Conservation (phyloP, 1,140 invertebrate species). For the Asobara japonica region DNA sequence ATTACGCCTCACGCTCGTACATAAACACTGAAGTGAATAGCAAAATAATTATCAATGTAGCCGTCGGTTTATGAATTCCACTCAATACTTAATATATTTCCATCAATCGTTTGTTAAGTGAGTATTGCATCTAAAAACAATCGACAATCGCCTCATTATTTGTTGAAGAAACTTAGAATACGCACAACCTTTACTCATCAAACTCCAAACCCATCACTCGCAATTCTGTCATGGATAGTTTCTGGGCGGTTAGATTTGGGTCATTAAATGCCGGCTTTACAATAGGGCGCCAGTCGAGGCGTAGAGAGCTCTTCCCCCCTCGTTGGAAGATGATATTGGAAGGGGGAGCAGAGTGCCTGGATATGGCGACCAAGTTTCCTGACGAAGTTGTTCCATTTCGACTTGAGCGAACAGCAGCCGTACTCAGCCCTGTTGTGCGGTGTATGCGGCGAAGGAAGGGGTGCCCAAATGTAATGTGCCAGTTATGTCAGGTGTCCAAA, state of each 20-base stretch:
- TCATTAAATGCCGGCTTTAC: constrained; percentile 1
- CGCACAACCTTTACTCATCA: neutral
- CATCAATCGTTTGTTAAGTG: too few relatives aligned
- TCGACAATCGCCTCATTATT: neutral
- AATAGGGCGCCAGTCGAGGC: neutral
- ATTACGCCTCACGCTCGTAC: too few relatives aligned
- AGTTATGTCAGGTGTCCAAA: neutral
- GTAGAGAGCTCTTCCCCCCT: neutral
- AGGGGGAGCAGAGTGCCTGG: neutral
- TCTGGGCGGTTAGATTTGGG: neutral
- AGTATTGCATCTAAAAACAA: neutral
- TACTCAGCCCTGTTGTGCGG: neutral
- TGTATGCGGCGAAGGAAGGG: neutral
- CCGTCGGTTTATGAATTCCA: too few relatives aligned
- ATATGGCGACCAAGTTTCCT: neutral
- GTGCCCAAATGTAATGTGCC: neutral
- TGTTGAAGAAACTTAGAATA: neutral
- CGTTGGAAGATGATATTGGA: neutral
- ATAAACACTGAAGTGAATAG: too few relatives aligned
- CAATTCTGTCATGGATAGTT: neutral
- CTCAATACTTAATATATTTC: too few relatives aligned
- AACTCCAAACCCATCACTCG: neutral
- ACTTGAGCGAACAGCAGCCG: neutral
- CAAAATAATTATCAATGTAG: too few relatives aligned
- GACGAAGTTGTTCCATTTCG: neutral